Percentiles rank a stretch among this genome's conserved stretches.
phyloP scores from a whole-genome alignment of 1,140 invertebrate species.

The Rhagoletis zephyria region DNA sequence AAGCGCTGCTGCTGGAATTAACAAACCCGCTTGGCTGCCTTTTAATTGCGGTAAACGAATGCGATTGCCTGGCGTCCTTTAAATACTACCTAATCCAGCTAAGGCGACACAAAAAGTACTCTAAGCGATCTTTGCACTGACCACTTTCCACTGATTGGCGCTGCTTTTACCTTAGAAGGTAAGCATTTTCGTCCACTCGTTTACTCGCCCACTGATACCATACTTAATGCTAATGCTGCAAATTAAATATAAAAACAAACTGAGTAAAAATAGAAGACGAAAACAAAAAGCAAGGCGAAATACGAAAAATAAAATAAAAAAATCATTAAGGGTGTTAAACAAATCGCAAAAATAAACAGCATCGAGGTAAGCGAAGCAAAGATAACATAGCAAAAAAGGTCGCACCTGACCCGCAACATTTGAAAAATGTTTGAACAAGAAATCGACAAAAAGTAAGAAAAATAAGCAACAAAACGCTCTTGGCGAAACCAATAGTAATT shows the following conservation, averaged over 20 bases:
- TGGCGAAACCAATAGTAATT: conserved; percentile 51
- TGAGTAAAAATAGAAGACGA: neutral
- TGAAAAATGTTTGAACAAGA: neutral
- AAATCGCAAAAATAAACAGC: neutral
- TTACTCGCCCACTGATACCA: neutral
- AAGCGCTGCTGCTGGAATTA: neutral
- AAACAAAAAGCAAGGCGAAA: neutral
- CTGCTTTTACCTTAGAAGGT: neutral
- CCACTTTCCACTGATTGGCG: neutral
- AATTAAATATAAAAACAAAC: conserved; percentile 41
- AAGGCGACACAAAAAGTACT: neutral
- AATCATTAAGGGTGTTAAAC: neutral
- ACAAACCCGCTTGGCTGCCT: neutral
- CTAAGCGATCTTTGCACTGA: neutral
- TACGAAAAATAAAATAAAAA: neutral
- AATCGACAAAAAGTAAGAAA: neutral
- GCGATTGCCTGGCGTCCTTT: neutral
- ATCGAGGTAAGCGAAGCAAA: neutral
- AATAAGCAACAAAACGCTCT: neutral
- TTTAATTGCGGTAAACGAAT: conserved; percentile 7
- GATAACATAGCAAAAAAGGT: neutral
- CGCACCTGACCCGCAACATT: neutral
- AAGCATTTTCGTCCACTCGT: neutral
- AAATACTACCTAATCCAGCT: neutral
- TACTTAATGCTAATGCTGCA: conserved; percentile 37